Evolutionary conservation across 2,113 vertebrate genomes (phyloP).

Genomic region (Herpailurus yagouaroundi): DNA sequence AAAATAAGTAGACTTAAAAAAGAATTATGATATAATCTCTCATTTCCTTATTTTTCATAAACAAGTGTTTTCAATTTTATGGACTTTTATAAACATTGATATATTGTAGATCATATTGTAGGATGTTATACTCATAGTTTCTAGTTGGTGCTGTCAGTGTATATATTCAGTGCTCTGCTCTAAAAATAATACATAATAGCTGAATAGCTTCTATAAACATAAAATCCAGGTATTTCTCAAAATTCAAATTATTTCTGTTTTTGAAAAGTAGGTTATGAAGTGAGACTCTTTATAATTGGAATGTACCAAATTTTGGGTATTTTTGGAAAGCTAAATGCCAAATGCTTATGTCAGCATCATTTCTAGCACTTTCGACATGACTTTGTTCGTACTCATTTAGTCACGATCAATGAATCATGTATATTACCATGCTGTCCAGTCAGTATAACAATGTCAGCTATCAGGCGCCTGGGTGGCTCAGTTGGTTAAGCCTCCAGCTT

Average conservation of each 20-base stretch:
- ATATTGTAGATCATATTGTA: not conserved
- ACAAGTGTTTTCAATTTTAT: not conserved
- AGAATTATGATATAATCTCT: not conserved
- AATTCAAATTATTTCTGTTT: constrained; percentile 25
- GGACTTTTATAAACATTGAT: not conserved
- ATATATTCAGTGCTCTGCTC: not conserved
- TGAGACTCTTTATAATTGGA: not conserved
- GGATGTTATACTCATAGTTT: constrained; percentile 14
- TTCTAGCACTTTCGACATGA: not conserved
- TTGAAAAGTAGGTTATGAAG: not conserved
- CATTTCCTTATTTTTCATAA: not conserved
- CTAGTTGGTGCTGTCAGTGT: not conserved
- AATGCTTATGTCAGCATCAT: not conserved
- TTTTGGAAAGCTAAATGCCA: not conserved
- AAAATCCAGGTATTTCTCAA: not conserved
- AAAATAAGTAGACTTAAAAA: no score
- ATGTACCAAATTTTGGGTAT: not conserved
- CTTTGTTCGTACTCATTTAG: not conserved
- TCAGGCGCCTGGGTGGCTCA: no score
- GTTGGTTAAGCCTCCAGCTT: no score
- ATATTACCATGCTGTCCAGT: not conserved
- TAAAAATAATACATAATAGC: not conserved
- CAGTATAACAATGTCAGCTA: not conserved
- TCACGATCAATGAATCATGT: not conserved
- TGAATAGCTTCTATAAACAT: not conserved